Evolutionary conservation across 2,888 invertebrate genomes (phyloP).

Genomic region (Subacronicta megacephala): DNA sequence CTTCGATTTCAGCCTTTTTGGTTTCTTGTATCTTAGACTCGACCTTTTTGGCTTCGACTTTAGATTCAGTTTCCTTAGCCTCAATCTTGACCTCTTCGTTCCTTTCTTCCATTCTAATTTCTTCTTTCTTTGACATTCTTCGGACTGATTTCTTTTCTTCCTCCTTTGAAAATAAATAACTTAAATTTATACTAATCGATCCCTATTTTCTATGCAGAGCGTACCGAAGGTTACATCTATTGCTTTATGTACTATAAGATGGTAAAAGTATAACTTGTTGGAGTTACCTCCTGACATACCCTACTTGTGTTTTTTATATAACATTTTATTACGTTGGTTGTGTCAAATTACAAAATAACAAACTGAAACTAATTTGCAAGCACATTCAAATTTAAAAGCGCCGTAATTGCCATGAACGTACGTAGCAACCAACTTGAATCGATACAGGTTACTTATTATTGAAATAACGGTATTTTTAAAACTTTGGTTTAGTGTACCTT

Average conservation of each 20-base stretch:
- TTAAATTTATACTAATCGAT: too few species aligned
- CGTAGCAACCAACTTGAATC: neutral
- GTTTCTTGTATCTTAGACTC: constrained; percentile 76
- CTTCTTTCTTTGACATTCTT: constrained; percentile 79
- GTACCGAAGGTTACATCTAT: too few species aligned
- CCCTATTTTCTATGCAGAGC: too few species aligned
- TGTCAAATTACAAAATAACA: too few species aligned
- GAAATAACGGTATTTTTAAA: neutral
- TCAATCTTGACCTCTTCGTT: constrained; percentile 71
- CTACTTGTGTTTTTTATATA: too few species aligned
- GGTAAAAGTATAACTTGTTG: too few species aligned
- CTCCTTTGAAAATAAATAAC: constrained; percentile 56
- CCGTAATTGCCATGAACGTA: too few species aligned
- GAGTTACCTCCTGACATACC: too few species aligned
- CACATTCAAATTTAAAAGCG: too few species aligned
- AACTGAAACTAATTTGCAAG: too few species aligned
- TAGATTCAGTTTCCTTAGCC: constrained; percentile 76
- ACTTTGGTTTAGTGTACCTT: constrained; percentile 65
- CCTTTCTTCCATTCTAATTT: constrained; percentile 68
- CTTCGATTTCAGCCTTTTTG: constrained; percentile 78
- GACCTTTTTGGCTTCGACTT: constrained; percentile 70
- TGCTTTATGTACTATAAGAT: too few species aligned
- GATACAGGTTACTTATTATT: neutral
- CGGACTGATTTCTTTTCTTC: constrained; percentile 78
- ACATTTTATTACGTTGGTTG: too few species aligned